Percentiles rank a stretch among this genome's conserved stretches.
Conservation (phyloP, 1,140 invertebrate species). For the Babylonia areolata region DNA sequence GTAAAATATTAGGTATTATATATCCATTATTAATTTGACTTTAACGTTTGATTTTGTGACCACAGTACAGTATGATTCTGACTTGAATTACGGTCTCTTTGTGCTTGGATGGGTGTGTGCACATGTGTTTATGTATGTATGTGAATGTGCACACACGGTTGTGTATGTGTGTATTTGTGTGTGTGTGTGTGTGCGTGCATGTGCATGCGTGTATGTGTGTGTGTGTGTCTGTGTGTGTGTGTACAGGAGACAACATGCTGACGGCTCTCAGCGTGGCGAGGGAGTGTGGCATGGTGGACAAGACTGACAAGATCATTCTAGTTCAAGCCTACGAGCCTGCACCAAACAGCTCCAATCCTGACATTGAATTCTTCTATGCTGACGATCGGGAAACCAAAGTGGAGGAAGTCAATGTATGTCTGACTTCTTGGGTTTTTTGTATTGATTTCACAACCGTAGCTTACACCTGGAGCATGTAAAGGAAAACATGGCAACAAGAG, state of each 20-base stretch:
- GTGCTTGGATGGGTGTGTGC: no score
- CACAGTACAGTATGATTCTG: no score
- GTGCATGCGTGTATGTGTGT: not conserved
- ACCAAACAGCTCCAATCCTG: conserved; percentile 34
- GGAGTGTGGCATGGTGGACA: conserved; percentile 93
- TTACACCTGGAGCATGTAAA: no score
- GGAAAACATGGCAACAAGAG: no score
- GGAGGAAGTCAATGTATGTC: conserved; percentile 48
- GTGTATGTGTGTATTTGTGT: conserved; percentile 20
- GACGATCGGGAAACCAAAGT: conserved; percentile 54
- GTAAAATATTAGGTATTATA: no score
- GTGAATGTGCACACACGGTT: not conserved
- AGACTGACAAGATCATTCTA: conserved; percentile 84
- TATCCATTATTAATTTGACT: no score
- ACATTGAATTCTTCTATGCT: conserved; percentile 65
- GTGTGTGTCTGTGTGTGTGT: not conserved
- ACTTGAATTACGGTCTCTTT: no score
- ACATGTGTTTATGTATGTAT: no score
- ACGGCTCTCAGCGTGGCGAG: conserved; percentile 96
- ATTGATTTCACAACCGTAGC: no score
- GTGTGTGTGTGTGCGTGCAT: conserved; percentile 4
- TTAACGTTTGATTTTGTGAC: no score
- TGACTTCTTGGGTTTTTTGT: not conserved
- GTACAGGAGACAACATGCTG: conserved; percentile 90
- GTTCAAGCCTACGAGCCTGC: conserved; percentile 77